Evolutionary conservation across 1,140 invertebrate species (phyloP), one percentile per base, ranked within the genome.

Genomic region (Amyelois transitella): DNA sequence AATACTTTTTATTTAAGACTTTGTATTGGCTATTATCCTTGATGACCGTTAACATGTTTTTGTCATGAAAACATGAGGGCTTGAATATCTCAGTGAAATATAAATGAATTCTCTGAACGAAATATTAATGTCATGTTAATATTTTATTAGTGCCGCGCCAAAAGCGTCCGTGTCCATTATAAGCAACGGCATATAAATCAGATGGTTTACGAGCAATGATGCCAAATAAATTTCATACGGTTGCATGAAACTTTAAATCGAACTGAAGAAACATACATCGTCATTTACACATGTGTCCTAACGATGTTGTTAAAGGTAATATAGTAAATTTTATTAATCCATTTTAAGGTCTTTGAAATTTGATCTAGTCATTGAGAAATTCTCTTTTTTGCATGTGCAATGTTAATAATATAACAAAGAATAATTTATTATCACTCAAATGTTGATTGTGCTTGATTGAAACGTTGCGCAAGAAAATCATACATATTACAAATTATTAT

Each of bases 41-140:
- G 32, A 38, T 4, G 12, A 38, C 32, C 32, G 32, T 38, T 38
- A 38, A 14, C 4, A 38, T 38, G 17, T 38, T 38, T 38, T 38
- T 38, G 32, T 38, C 32, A 38, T 38, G n/a, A 38, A 14, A 14
- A 14, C 32, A 14, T 38, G 32, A 38, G 14, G 32, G 58, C 55
- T 55, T 67, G 61, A 61, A 63, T 60, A 53, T 55, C 57, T 52
- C 51, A 19, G 55, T 53, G 55, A 64, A 63, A 72, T 61, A 58
- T 61, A 66, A 68, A 64, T 53, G 32, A 38, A 38, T 38, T 38
- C 32, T 38, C 50, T 66, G 58, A 64, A 49, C 60, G 62, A 61
- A 72, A 49, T 64, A 75, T 79, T 71, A 74, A 77, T 66, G 72
- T 81, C 71, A 64, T 72, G 74, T 68, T 68, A 75, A 77, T 66